Evolutionary conservation across 1,140 invertebrate species (phyloP).

Genomic region (Euura lappo): DNA sequence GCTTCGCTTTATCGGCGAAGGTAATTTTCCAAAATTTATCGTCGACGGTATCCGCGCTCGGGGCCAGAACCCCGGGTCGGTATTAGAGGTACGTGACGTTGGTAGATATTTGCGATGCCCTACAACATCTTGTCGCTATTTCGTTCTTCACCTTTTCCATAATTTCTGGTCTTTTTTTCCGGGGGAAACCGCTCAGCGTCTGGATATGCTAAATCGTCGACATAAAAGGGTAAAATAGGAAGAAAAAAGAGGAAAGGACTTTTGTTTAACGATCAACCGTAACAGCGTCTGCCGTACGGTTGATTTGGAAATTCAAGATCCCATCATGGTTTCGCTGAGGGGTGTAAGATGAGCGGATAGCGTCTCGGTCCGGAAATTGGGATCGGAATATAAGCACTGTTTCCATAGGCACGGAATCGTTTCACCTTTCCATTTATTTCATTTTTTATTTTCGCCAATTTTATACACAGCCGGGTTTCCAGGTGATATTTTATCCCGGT

Average conservation of each 20-base stretch:
- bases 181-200: too few species aligned
- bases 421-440: neutral
- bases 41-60: neutral
- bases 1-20: neutral
- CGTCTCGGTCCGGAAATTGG: conserved; percentile 2
- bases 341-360: neutral
- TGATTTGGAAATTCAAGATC: neutral
- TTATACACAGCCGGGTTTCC: neutral
- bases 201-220: too few species aligned
- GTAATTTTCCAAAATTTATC: neutral
- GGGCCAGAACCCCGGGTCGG: too few species aligned
- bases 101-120: too few species aligned
- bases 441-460: neutral
- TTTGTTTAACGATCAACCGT: neutral
- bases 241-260: too few species aligned
- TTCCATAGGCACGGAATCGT: neutral
- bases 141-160: too few species aligned
- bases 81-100: too few species aligned
- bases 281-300: neutral
- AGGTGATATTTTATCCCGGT: too few species aligned
- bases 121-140: too few species aligned
- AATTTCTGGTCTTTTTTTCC: too few species aligned
- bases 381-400: neutral
- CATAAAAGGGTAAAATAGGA: too few species aligned
- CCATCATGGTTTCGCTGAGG: neutral